Conservation (phyloP, 2,888 invertebrate species). For the Atherix ibis region DNA sequence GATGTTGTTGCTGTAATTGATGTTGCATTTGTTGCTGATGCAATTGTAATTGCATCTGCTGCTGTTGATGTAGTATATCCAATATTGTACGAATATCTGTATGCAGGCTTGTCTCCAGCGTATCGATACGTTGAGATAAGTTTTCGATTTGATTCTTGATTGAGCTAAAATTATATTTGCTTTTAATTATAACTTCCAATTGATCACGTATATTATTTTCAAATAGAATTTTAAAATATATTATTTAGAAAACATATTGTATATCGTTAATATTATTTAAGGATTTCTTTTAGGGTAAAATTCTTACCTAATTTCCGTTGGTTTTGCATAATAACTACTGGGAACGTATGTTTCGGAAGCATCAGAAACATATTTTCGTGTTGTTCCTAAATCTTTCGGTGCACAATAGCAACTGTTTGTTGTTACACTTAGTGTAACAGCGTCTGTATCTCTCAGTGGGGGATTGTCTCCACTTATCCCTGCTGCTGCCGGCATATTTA, state of each 20-base stretch:
- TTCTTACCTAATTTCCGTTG: constrained; percentile 15
- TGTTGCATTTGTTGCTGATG: constrained; percentile 16
- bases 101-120: constrained; percentile 18
- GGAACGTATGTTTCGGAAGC: constrained; percentile 8
- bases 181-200: too few relatives aligned
- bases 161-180: constrained; percentile 14
- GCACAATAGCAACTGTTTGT: constrained; percentile 16
- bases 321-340: constrained; percentile 14
- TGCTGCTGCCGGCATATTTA: too few relatives aligned
- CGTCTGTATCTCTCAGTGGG: constrained; percentile 14
- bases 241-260: too few relatives aligned
- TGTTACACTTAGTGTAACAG: constrained; percentile 19
- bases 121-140: constrained; percentile 18
- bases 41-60: constrained; percentile 17
- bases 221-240: neutral
- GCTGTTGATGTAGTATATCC: constrained; percentile 20
- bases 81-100: constrained; percentile 20
- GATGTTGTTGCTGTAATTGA: constrained; percentile 16
- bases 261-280: neutral
- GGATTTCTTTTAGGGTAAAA: neutral
- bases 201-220: too few relatives aligned
- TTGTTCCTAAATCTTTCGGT: constrained; percentile 11
- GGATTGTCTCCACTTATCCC: neutral
- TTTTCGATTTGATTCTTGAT: constrained; percentile 18
- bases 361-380: constrained; percentile 4